Percentiles rank a stretch among this genome's conserved stretches.
These are phyloP conservation scores for Erebia palarica DNA, from an alignment of 2,888 invertebrate genomes.

Conservation along the genomic window DNA sequence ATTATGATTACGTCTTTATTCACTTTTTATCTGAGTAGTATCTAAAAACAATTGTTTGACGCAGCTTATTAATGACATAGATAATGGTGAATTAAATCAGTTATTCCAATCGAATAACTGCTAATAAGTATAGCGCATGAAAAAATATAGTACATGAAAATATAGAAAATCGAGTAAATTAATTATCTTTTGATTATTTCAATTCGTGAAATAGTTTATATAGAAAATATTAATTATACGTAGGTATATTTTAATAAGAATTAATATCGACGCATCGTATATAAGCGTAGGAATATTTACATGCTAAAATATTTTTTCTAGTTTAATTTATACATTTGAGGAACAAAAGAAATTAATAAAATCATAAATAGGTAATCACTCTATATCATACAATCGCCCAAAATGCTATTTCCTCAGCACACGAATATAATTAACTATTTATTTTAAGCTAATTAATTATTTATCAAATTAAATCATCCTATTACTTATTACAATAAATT, in stretches of 20 bases:
- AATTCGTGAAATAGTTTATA: neutral
- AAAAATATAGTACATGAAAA: too few relatives aligned
- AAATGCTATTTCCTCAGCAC: neutral
- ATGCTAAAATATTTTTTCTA: neutral
- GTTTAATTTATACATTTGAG: neutral
- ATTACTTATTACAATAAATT: neutral
- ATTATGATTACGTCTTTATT: neutral
- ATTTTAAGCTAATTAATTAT: neutral
- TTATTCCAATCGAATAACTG: neutral
- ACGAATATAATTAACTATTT: neutral
- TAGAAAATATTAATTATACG: neutral
- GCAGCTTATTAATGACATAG: too few relatives aligned
- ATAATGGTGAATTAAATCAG: too few relatives aligned
- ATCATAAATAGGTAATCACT: neutral
- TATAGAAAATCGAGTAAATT: neutral
- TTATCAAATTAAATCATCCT: neutral
- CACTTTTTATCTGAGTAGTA: slow-evolving; percentile 5
- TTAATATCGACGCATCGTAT: too few relatives aligned
- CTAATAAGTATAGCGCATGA: too few relatives aligned
- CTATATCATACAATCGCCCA: neutral
- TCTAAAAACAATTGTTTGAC: neutral
- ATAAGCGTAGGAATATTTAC: too few relatives aligned
- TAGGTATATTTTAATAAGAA: neutral
- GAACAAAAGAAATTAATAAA: neutral
- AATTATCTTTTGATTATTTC: neutral